Percentiles rank a stretch among this genome's conserved stretches.
These are phyloP conservation scores for Cliona cf. orientalis DNA, from an alignment of 37 sponge, comb jelly and placozoan genomes.

Conservation along the genomic window DNA sequence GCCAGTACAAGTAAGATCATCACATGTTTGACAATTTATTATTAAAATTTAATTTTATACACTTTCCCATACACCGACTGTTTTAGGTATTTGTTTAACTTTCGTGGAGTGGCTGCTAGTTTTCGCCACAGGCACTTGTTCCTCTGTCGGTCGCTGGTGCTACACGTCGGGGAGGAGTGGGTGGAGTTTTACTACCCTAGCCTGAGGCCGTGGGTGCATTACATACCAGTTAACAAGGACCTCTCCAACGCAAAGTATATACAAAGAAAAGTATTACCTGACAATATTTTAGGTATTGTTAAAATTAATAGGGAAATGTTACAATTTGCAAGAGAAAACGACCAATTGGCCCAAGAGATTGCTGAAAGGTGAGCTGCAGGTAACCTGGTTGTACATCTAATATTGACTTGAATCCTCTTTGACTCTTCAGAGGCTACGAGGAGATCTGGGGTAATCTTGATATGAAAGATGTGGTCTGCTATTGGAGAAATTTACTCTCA, in stretches of 20 bases:
- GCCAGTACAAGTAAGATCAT: slow-evolving; percentile 81
- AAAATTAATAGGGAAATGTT: slow-evolving; percentile 68
- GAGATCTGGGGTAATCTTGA: slow-evolving; percentile 73
- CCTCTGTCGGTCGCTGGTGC: slow-evolving; percentile 84
- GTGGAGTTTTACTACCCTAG: slow-evolving; percentile 86
- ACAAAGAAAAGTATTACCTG: background rate
- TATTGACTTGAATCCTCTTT: background rate
- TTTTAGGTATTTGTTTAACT: slow-evolving; percentile 88
- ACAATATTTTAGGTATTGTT: background rate
- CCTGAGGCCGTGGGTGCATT: slow-evolving; percentile 89
- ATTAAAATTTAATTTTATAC: background rate
- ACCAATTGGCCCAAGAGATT: slow-evolving; percentile 62
- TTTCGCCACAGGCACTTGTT: slow-evolving; percentile 88
- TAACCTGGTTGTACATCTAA: background rate
- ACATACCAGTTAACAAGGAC: slow-evolving; percentile 71
- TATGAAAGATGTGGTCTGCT: slow-evolving; percentile 69
- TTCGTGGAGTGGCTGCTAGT: slow-evolving; percentile 94
- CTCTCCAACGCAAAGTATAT: slow-evolving; percentile 5
- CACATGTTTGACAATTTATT: background rate
- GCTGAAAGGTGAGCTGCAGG: slow-evolving; percentile 66
- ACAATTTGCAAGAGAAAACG: slow-evolving; percentile 72
- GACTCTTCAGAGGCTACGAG: slow-evolving; percentile 64
- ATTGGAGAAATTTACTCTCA: slow-evolving; percentile 76
- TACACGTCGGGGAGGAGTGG: slow-evolving; percentile 93
- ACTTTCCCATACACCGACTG: no score